These are phyloP conservation scores for Oryzias sinensis DNA, from an alignment of 2,797 vertebrate genomes.

Conservation along the genomic window DNA sequence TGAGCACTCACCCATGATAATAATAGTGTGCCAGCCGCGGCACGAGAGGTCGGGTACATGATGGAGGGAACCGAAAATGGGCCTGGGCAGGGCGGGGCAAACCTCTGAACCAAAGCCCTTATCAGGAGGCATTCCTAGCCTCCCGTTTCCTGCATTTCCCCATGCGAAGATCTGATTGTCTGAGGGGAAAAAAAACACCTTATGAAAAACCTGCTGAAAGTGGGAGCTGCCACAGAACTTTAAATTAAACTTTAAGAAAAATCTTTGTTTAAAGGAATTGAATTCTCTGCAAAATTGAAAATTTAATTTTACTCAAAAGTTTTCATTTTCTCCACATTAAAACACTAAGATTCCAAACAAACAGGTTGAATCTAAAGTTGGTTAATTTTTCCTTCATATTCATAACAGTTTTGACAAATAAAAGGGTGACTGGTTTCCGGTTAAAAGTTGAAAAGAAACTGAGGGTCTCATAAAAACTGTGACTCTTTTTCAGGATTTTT, in stretches of 20 bases:
- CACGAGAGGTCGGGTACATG: constrained; percentile 95
- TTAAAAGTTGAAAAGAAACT: no score
- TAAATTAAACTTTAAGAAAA: neutral
- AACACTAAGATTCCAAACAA: no score
- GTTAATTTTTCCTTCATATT: no score
- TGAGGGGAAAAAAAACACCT: constrained; percentile 50
- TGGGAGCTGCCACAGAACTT: neutral
- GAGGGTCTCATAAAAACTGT: no score
- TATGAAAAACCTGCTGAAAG: neutral
- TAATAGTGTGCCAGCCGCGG: constrained; percentile 95
- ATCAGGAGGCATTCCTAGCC: constrained; percentile 94
- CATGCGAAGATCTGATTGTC: constrained; percentile 99
- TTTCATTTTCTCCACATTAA: no score
- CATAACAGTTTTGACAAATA: no score
- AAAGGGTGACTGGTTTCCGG: no score
- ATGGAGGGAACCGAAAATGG: constrained; percentile 97
- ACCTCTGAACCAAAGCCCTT: constrained; percentile 94
- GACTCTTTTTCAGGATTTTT: constrained; percentile 35
- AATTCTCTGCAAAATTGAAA: no score
- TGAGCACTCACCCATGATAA: constrained; percentile 88
- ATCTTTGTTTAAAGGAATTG: no score
- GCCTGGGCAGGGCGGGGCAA: constrained; percentile 94
- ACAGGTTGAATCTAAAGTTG: no score
- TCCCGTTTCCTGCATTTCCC: constrained; percentile 97
- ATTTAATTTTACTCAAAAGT: no score